Base-by-base conservation (phyloP, 2,113 vertebrate genomes). In the Anarhynchus alexandrinus region DNA sequence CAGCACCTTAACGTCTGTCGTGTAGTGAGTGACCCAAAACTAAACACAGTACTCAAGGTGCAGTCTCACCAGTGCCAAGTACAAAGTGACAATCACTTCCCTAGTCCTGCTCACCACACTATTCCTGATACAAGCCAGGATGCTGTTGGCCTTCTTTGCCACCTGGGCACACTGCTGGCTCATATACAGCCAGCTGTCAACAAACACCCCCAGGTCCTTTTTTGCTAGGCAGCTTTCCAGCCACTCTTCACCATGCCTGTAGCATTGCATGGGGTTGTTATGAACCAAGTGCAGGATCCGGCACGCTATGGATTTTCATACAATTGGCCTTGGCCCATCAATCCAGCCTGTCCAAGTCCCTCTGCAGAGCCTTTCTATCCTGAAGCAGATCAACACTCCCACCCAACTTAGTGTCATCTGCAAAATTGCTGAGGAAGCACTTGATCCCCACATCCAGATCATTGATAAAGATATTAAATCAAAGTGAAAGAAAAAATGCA, bases 281-380 rank as follows among this genome's bases (percentile, higher is more conserved):
- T 59, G 55, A 47, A 25, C 25, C 4, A 77, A 77, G 25, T 30
- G 34, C 14, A 29, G 42, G 55, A 47, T 18, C 17, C 1, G 0
- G 12, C 9, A 21, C n/a, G n/a, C 17, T 45, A 16, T 43, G 43
- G 43, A n/a, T n/a, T 2, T 34, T 77, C 14, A 29, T 22, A 27
- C 12, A 29, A 2, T 22, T 47, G 6, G 5, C 42, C 18, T 76
- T 7, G 1, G 14, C 26, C 14, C 26, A 47, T 47, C 3, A 2
- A 45, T 74, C 40, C 54, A 58, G 17, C 16, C 22, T 76, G 7
- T 58, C 23, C 17, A 58, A 7, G 9, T 27, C 5, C 20, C 29
- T 76, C 32, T 76, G 71, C 4, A 45, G 30, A 45, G 10, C 23
- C 17, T 58, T 45, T 2, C 40, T 3, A 58, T 23, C 18, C 32